These are phyloP conservation scores for Drosophila ercepeae DNA, from an alignment of 1,140 invertebrate genomes.

Conservation along the genomic window DNA sequence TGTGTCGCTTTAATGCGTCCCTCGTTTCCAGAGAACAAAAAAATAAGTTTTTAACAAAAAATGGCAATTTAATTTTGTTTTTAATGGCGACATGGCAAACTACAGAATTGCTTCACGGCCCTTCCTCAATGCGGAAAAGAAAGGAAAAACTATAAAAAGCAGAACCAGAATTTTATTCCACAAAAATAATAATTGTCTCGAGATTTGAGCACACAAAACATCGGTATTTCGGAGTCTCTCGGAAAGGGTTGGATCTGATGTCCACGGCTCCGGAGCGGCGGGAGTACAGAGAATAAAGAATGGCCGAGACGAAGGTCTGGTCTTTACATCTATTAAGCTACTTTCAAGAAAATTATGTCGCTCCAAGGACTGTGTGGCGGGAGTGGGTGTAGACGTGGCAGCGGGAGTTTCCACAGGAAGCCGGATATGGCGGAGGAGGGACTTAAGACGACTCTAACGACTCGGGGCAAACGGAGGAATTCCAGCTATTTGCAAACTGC, in stretches of 20 bases:
- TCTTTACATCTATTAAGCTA: conserved; percentile 35
- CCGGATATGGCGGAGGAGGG: conserved; percentile 2
- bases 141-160: conserved; percentile 53
- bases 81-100: conserved; percentile 50
- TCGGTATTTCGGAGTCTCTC: neutral
- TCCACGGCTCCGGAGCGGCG: neutral
- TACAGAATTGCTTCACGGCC: conserved; percentile 26
- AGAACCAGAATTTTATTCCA: conserved; percentile 73
- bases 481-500: conserved; percentile 17
- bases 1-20: conserved; percentile 13
- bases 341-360: conserved; percentile 42
- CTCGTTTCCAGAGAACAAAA: conserved; percentile 54
- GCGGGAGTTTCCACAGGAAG: conserved; percentile 13
- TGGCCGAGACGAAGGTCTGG: conserved; percentile 10
- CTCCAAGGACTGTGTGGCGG: conserved; percentile 17
- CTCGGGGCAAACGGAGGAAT: neutral
- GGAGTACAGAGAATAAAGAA: conserved; percentile 7
- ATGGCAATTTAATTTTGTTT: conserved; percentile 76
- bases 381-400: no score
- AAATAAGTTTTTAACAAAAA: conserved; percentile 69
- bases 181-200: conserved; percentile 77
- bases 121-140: neutral
- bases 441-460: neutral
- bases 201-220: conserved; percentile 57
- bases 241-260: conserved; percentile 21